These are phyloP conservation scores for Syngnathus acus DNA, from an alignment of 2,797 vertebrate genomes.

Conservation along the genomic window DNA sequence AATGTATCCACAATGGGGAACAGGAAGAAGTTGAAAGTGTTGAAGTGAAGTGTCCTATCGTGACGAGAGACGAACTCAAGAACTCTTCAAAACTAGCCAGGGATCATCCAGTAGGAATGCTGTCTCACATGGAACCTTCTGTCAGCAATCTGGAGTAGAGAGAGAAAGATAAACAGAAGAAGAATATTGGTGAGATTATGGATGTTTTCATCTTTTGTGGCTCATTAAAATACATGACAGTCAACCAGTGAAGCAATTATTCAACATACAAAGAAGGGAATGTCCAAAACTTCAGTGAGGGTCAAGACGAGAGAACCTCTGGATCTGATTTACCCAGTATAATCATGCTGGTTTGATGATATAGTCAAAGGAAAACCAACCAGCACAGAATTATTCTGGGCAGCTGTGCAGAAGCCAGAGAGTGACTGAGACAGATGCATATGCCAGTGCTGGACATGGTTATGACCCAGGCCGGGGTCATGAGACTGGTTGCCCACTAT, in stretches of 20 bases:
- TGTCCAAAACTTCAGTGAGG: conserved; percentile 29
- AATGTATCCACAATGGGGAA: conserved; percentile 5
- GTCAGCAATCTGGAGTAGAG: conserved; percentile 50
- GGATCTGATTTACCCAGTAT: conserved; percentile 37
- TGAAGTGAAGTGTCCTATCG: conserved; percentile 36
- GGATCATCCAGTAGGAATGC: conserved; percentile 52
- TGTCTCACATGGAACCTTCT: conserved; percentile 69
- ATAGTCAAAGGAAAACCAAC: conserved; percentile 63
- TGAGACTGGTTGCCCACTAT: conserved; percentile 30
- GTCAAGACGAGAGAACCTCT: conserved; percentile 42
- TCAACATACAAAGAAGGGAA: conserved; percentile 34
- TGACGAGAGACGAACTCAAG: conserved; percentile 11
- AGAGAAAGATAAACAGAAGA: conserved; percentile 18
- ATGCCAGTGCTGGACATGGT: conserved; percentile 72
- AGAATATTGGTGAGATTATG: conserved; percentile 8
- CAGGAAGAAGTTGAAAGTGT: conserved; percentile 49
- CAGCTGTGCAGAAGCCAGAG: conserved; percentile 72
- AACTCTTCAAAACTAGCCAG: conserved; percentile 38
- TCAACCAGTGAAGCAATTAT: conserved; percentile 11
- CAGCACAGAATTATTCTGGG: conserved; percentile 73
- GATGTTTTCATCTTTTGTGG: neutral
- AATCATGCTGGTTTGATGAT: conserved; percentile 46
- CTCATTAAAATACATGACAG: conserved; percentile 3
- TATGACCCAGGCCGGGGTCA: conserved; percentile 68
- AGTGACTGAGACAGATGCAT: conserved; percentile 62